Base-by-base conservation (phyloP, 2,797 vertebrate species). In the Clangula hyemalis region DNA sequence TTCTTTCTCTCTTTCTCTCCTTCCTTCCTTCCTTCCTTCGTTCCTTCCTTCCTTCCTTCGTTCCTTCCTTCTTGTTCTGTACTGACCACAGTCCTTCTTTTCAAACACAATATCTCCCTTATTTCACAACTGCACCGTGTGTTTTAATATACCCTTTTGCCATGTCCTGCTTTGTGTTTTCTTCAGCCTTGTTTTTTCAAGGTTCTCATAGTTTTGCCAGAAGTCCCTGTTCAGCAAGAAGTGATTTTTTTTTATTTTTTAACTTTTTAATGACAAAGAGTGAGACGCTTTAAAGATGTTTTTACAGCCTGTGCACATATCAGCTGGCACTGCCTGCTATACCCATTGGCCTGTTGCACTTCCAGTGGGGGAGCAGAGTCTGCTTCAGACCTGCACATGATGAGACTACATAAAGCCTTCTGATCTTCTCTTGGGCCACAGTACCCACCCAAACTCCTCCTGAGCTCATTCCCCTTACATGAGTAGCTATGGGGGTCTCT, bases 271-370 rank as follows among this genome's bases (percentile, higher is more conserved):
- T 74, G 12, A 28, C 79, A 87, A 94, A 91, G 62, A 75, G 3
- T 47, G 53, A 89, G 34, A 34, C 86, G 70, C 60, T 91, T 95
- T 94, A 68, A 92, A 79, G 88, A 72, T 94, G 53, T 51, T 96
- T 93, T 93, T 80, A 87, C 72, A 90, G 43, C 83, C 89, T 78
- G 36, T 71, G 71, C 70, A 87, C 93, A 68, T 75, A 92, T 79
- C 54, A 18, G 38, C 66, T 86, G 94, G 92, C 93, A 90, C 39
- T 91, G 65, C 77, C 90, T 94, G 73, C 91, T 75, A 17, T 51
- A 93, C 82, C 62, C 8, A 5, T 82, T 92, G 89, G 78, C 54
- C 69, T 25, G 0, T 32, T 89, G 58, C 79, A 81, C 78, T 96
- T 97, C 80, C 28, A 2, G 94, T 79, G 84, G 90, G 88, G 95